Base-by-base conservation (phyloP, 2,888 invertebrate species). In the Diachrysia chrysitis region DNA sequence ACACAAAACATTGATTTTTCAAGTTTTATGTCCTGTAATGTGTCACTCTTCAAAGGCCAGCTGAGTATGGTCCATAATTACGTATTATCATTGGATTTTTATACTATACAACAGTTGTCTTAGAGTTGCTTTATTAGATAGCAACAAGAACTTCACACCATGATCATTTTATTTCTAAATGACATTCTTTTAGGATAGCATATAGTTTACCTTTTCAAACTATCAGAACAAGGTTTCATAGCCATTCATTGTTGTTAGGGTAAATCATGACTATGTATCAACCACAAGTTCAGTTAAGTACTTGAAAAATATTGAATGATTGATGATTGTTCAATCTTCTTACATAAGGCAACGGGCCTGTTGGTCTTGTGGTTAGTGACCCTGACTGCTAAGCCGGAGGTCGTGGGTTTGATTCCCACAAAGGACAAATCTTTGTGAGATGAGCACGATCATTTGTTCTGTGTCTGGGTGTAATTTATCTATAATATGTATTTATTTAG, bases 1-100 rank as follows among this genome's bases (percentile, higher is more conserved):
- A 61, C 21, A 63, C 58, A 72, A 67, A 69, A 73, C 79, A 83
- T 80, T 81, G 78, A 82, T 80, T 82, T 80, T 76, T 67, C 35
- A 54, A 64, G 60, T 70, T 51, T 63, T 63, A 71, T 54, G 21
- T 67, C n/a, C 56, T 37, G 17, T 57, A 63, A 55, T 70, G 32
- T 69, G 68, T 62, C 37, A 42, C 56, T 57, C 42, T 63, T 17
- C 29, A 59, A 60, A n/a, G 1, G 32, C 9, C 35, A 35, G n/a
- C 61, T n/a, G 10, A 58, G 35, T n/a, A 51, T 42, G 23, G 35
- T 61, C 9, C 5, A 42, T 42, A 42, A 42, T 42, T 16, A 37
- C 16, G 35, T 35, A 16, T 37, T 37, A 42, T 42, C n/a, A 42
- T 42, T 42, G 42, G 42, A 42, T 42, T n/a, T n/a, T 42, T n/a